Base-by-base conservation (phyloP, 2,797 vertebrate species). In the Gadopsis marmoratus region DNA sequence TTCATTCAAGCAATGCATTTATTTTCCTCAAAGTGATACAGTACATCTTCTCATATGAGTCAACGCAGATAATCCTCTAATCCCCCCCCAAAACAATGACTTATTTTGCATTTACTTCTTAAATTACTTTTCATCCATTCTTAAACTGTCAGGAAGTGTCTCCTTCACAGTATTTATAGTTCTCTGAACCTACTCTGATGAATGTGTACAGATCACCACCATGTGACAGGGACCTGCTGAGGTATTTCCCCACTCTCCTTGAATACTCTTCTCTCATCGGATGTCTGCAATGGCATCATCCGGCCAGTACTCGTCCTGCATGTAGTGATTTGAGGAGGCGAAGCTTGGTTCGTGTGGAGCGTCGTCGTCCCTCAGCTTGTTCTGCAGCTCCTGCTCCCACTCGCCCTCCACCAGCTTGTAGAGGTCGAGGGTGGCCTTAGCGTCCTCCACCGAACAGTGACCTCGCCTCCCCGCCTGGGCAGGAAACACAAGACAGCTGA, bases 281-380 rank as follows among this genome's bases (percentile, higher is more conserved):
- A 88, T 4, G 67, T 91, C 91, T 4, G 88, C 71, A 2, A 89
- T 91, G 79, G 96, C 86, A 48, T 96, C 95, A 5, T 95, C 89
- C 0, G 96, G 97, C 98, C 98, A 99, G 93, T 97, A 99, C 85
- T 89, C 93, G 82, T 99, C 98, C 17, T 97, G 95, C 97, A 99
- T 95, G 91, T 96, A 99, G 85, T 96, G 95, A 78, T 93, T 92
- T 19, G 95, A 94, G 37, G 88, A 60, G 43, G 81, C 62, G 8
- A 80, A 79, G 76, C 84, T 83, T 0, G 86, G 88, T 61, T 64
- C 60, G 0, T 0, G 56, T 0, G 63, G 69, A 0, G 68, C 33
- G 0, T 67, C 59, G 4, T 75, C 94, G 35, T 83, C 85, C 8
- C 78, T 84, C 80, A 96, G 94, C 63, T 93, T 93, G 85, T 4